phyloP scores from a whole-genome alignment of 2,113 vertebrate species.

The Epinephelus cyanopodus region DNA sequence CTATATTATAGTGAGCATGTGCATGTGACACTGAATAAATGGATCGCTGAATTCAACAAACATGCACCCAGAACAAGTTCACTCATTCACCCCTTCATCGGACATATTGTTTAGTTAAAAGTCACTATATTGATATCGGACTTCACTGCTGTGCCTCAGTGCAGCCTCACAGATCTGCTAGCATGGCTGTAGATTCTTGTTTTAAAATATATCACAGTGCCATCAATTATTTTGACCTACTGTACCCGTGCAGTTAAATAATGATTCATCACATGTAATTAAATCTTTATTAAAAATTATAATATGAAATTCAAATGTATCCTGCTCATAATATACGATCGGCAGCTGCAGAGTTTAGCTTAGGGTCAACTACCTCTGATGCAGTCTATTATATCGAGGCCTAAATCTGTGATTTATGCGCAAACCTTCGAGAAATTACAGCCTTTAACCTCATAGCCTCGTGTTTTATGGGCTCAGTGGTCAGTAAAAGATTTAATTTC shows the following conservation, averaged over 20 bases:
- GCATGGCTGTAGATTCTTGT: neutral
- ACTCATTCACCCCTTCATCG: no score
- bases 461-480: neutral
- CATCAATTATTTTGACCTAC: neutral
- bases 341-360: neutral
- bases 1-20: no score
- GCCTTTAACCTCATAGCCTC: neutral
- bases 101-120: no score
- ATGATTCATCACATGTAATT: neutral
- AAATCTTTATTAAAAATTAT: neutral
- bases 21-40: no score
- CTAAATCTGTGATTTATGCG: neutral
- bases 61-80: no score
- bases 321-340: neutral
- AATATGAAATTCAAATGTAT: neutral
- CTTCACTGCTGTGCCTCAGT: no score
- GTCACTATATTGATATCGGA: no score
- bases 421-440: neutral
- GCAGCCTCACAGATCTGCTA: no score
- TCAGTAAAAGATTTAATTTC: constrained; percentile 18
- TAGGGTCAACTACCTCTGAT: neutral
- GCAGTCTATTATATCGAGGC: neutral
- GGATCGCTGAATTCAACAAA: no score
- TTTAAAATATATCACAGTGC: neutral
- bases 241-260: neutral